phyloP scores from a whole-genome alignment of 2,888 invertebrate genomes.

The Lycia hirtaria region DNA sequence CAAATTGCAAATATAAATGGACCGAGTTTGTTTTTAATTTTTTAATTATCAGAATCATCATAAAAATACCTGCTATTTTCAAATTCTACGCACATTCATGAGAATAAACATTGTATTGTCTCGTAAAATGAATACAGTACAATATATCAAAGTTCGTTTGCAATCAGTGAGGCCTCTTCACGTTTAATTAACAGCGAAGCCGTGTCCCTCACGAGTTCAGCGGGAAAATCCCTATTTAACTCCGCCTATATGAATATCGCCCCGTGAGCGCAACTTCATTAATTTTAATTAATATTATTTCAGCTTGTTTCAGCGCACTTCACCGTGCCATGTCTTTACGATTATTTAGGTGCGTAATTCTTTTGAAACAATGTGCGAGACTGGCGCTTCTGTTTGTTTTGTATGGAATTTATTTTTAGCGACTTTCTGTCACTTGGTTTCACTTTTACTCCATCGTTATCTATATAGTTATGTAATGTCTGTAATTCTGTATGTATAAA shows the following conservation, averaged over 20 bases:
- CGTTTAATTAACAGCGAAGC: conserved; percentile 33
- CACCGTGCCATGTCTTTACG: conserved; percentile 20
- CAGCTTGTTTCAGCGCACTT: conserved; percentile 15
- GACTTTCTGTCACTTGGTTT: too few species aligned
- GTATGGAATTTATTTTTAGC: not conserved
- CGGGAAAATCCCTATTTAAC: conserved; percentile 34
- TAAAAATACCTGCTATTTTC: too few species aligned
- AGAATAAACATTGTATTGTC: not conserved
- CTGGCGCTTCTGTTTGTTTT: not conserved
- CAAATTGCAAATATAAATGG: too few species aligned
- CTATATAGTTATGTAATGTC: too few species aligned
- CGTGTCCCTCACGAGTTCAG: conserved; percentile 26
- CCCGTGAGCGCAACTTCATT: conserved; percentile 17
- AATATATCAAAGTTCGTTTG: conserved; percentile 3
- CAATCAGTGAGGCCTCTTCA: conserved; percentile 18
- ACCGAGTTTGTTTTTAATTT: too few species aligned
- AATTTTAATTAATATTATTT: conserved; percentile 30
- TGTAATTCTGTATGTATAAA: too few species aligned
- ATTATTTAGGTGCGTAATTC: conserved; percentile 19
- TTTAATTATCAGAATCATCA: too few species aligned
- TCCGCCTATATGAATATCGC: conserved; percentile 18
- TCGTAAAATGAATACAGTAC: conserved; percentile 1
- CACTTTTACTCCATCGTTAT: too few species aligned
- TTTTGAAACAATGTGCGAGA: conserved; percentile 10
- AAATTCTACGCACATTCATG: too few species aligned